Evolutionary conservation across 2,888 invertebrate species (phyloP), one percentile per base, ranked within the genome.

Genomic region (Cheilosia vernalis): DNA sequence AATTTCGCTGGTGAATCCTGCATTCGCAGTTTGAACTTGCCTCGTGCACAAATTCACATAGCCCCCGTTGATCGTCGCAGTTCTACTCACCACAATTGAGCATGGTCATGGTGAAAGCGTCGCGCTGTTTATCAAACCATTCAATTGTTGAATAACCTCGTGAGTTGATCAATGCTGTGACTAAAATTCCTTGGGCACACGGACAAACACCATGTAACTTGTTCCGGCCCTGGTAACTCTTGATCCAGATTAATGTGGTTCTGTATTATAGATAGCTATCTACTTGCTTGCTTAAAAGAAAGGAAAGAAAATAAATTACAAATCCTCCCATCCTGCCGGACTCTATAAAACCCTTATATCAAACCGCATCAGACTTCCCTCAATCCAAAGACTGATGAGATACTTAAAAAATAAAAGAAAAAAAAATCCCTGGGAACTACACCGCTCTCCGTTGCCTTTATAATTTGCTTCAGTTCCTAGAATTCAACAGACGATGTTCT

Each of bases 401-500:
- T 13, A 33, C 47, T 63, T 44, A 33, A 19, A 51, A 63, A 9
- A 27, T 3, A 17, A 40, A 40, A 17, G 51, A 55, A 33, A 40
- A 64, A 58, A 66, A 67, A 80, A 80, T 56, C 74, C 74, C 55
- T 80, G 80, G 67, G 80, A 80, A 80, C 73, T 60, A 58, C 51
- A 47, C 19, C 27, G 37, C 44, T 33, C 42, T 53, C n/a, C 33
- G 17, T 44, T 27, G 51, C 37, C 55, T 27, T 70, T 37, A 69
- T 76, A 80, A 74, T 84, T 84, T 84, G 84, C 84, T 66, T 80
- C 84, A 84, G 80, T 84, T 80, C 84, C 80, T 80, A 80, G 80
- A 84, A 80, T 84, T 70, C 58, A 66, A 66, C 80, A 58, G 53
- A 73, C 74, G 63, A 73, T 74, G 49, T 15, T 76, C 55, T 53